phyloP scores from a whole-genome alignment of 2,888 invertebrate genomes.

The Pristionchus maxplancki region DNA sequence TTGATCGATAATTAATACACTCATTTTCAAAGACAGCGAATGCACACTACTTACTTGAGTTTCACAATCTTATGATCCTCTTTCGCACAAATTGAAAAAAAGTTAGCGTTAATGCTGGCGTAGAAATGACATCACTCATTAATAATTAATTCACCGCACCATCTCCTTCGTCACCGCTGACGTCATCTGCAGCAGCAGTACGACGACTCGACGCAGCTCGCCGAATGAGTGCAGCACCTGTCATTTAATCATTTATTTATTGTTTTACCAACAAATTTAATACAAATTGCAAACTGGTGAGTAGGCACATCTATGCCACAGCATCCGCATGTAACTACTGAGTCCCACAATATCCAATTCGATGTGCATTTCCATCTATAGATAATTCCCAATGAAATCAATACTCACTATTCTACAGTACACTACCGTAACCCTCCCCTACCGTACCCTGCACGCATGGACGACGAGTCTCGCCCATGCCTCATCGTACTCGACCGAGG shows the following conservation, averaged over 20 bases:
- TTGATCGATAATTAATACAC: neutral
- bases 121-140: no score
- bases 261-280: no score
- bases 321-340: no score
- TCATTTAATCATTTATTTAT: no score
- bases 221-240: neutral
- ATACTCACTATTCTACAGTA: neutral
- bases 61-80: no score
- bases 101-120: no score
- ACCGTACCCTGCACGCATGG: conserved; percentile 7
- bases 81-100: no score
- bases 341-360: no score
- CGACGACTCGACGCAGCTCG: conserved; percentile 5
- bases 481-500: neutral
- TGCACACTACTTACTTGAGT: no score
- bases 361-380: neutral
- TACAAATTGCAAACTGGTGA: no score
- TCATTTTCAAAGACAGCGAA: neutral
- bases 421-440: neutral
- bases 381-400: neutral
- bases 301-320: no score
- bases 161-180: neutral
- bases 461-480: conserved; percentile 13
- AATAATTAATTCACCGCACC: neutral
- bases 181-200: conserved; percentile 26